Evolutionary conservation across 2,888 invertebrate genomes (phyloP).

Genomic region (Willowsia nigromaculata): DNA sequence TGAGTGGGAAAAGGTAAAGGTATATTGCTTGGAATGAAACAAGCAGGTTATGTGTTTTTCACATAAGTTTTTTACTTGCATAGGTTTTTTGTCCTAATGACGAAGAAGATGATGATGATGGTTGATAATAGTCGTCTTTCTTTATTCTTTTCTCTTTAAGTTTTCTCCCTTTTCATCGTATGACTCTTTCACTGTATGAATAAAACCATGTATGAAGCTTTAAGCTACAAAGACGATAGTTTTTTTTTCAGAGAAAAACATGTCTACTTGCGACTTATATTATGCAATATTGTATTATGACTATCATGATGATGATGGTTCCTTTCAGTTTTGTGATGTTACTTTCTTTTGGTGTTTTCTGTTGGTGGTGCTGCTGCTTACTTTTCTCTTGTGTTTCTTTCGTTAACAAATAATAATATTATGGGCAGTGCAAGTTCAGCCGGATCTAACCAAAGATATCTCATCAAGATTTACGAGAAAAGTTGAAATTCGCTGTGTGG

Average conservation of each 20-base stretch:
- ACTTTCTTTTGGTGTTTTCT: neutral
- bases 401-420: constrained; percentile 20
- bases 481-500: constrained; percentile 60
- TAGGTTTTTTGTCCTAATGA: constrained; percentile 9
- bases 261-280: neutral
- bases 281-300: constrained; percentile 18
- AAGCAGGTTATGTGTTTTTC: neutral
- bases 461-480: constrained; percentile 67
- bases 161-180: neutral
- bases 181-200: neutral
- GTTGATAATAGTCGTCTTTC: neutral
- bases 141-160: neutral
- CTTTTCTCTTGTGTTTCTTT: neutral
- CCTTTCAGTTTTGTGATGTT: no score
- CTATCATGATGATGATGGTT: neutral
- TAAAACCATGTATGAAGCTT: neutral
- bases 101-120: neutral
- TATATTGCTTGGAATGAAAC: constrained; percentile 33
- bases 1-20: neutral
- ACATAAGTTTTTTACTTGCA: neutral
- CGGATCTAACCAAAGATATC: constrained; percentile 57
- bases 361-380: neutral
- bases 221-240: neutral
- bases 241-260: neutral
- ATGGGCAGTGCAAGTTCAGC: constrained; percentile 52